Evolutionary conservation across 2,888 invertebrate species (phyloP), one percentile per base, ranked within the genome.

Genomic region (Malthinus seriepunctatus): DNA sequence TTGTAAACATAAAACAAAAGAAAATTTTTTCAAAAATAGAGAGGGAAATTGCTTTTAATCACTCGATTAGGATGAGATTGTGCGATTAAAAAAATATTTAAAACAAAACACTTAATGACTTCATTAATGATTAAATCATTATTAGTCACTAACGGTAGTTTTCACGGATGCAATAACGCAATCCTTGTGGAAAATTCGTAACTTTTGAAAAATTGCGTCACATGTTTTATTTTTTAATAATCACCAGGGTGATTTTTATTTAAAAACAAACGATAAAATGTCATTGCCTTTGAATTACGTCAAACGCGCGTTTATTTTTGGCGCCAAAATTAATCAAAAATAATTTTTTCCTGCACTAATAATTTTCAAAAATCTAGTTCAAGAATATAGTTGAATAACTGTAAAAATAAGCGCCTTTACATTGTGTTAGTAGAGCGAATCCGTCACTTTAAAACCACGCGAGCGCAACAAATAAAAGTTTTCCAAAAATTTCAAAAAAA

Each of bases 361-460:
- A 61, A 56, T 63, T 61, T 15, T 23, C 9, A 32, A 52, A 35
- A 46, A 63, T 62, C 56, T 63, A 62, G 67, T 59, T 62, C 66
- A 65, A 67, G 63, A 64, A 60, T 64, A 67, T 38, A 14, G 11
- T 62, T 56, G 62, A 64, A 59, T 70, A 69, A 69, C 69, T 64
- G 70, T 70, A 68, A 56, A 55, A 54, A 48, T 52, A 64, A 69
- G 67, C 68, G 66, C 64, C 65, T 42, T 42, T 62, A 67, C 59
- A 62, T 49, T 63, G 60, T 67, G 67, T 70, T 70, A 71, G 67
- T 71, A 71, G 70, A 72, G 67, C 70, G 67, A 70, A 67, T 69
- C 69, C 71, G 69, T 70, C 69, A 67, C 66, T 64, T 66, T 52
- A 55, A 56, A 49, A 48, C 50, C 56, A 57, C 49, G 60, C 54